Conservation (phyloP, 2,797 vertebrate species). For the Manis pentadactyla region DNA sequence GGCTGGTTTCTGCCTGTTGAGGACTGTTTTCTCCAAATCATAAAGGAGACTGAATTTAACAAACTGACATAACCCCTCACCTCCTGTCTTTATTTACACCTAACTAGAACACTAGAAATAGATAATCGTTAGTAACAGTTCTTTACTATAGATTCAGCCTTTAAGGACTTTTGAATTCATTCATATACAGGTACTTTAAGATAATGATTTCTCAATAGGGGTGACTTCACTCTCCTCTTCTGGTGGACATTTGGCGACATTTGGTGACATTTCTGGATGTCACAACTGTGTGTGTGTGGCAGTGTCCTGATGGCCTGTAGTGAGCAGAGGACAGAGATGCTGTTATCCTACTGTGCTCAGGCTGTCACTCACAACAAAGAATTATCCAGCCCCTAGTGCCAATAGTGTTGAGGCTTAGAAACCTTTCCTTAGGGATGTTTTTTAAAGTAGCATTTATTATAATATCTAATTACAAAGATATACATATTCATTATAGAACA, state of each 20-base stretch:
- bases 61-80: background rate
- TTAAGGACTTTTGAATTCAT: background rate
- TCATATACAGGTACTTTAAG: background rate
- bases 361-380: background rate
- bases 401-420: background rate
- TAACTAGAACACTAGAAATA: background rate
- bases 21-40: background rate
- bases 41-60: background rate
- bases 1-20: background rate
- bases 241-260: background rate
- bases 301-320: background rate
- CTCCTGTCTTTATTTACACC: background rate
- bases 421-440: background rate
- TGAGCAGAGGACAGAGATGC: background rate
- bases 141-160: background rate
- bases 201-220: background rate
- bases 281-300: background rate
- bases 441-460: background rate
- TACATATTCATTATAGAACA: constrained; percentile 17
- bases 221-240: background rate
- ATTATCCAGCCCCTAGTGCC: background rate
- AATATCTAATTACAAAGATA: constrained; percentile 18
- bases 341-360: background rate
- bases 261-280: background rate
- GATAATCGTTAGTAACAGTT: background rate